Base-by-base conservation (phyloP, 2,113 vertebrate species). In the Macrotus californicus region DNA sequence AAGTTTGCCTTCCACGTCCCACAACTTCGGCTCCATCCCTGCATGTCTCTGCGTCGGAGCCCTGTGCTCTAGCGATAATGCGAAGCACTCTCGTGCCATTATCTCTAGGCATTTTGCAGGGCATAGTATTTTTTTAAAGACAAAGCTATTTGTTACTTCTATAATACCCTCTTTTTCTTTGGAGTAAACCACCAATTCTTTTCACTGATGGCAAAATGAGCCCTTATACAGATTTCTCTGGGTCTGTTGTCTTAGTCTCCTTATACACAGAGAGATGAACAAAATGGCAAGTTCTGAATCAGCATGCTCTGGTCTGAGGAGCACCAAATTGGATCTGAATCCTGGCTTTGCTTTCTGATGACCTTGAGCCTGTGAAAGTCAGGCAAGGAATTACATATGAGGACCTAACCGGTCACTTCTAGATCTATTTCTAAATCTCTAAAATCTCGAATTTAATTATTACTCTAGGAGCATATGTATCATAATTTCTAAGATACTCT, bases 261-360 rank as follows among this genome's bases (percentile, higher is more conserved):
- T 93, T 93, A 94, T 87, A 97, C 95, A 97, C 79, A 95, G 24
- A 89, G 94, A 94, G 91, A 95, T 93, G 89, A 97, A 79, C 64
- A 96, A 95, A 97, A 97, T 96, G 95, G 95, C 96, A 97, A 70
- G 94, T 82, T 97, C 89, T 96, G 86, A 95, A 90, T 94, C 96
- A 91, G 88, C 91, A 54, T 19, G 93, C 67, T 89, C 93, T 91
- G 96, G 94, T 97, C 94, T 77, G 87, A 96, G 89, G 95, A 96
- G 66, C 97, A 96, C 88, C 85, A 97, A 97, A 97, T 96, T 97
- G 93, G 91, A 97, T 97, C 96, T 95, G 91, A 95, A 97, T 97
- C 93, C 91, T 59, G 87, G 91, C 86, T 95, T 94, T 96, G 94
- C 69, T 97, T 89, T 95, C 67, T 13, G 9, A 52, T 93, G 93